Evolutionary conservation across 2,797 vertebrate species (phyloP).

Genomic region (Hapalemur alaotrensis): DNA sequence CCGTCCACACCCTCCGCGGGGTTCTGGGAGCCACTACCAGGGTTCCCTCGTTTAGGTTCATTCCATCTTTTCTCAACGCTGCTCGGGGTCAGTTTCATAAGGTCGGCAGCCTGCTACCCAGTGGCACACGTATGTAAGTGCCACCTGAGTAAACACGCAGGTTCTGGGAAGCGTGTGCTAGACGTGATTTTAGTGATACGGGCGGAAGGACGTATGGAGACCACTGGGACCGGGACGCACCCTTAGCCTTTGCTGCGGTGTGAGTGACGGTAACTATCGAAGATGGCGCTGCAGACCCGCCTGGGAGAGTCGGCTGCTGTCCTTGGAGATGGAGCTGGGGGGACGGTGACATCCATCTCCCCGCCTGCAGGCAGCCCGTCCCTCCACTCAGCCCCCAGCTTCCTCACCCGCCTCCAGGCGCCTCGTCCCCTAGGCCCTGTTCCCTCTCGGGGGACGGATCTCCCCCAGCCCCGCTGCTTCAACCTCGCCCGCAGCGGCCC

Average conservation of each 20-base stretch:
- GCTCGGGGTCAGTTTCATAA: background rate
- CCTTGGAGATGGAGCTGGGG: background rate
- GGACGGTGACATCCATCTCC: accelerated
- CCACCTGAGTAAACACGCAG: accelerated
- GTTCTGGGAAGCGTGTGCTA: background rate
- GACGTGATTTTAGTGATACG: accelerated
- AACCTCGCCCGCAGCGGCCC: background rate
- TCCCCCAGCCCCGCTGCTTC: background rate
- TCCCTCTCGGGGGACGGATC: background rate
- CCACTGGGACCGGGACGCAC: accelerated
- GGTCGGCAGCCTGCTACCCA: background rate
- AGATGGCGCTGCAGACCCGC: accelerated
- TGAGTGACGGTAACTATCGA: accelerated
- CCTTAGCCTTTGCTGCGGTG: too few species aligned
- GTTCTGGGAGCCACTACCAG: background rate
- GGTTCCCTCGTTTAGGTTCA: too few species aligned
- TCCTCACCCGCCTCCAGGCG: accelerated
- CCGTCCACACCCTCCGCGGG: accelerated
- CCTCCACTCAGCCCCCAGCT: background rate
- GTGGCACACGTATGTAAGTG: background rate
- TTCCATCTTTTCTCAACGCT: background rate
- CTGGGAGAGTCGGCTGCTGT: accelerated
- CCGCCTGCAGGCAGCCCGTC: background rate
- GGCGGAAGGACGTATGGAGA: background rate
- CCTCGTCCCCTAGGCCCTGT: background rate